These are phyloP conservation scores for Anhinga rufa DNA, from an alignment of 2,113 vertebrate species.

Conservation along the genomic window DNA sequence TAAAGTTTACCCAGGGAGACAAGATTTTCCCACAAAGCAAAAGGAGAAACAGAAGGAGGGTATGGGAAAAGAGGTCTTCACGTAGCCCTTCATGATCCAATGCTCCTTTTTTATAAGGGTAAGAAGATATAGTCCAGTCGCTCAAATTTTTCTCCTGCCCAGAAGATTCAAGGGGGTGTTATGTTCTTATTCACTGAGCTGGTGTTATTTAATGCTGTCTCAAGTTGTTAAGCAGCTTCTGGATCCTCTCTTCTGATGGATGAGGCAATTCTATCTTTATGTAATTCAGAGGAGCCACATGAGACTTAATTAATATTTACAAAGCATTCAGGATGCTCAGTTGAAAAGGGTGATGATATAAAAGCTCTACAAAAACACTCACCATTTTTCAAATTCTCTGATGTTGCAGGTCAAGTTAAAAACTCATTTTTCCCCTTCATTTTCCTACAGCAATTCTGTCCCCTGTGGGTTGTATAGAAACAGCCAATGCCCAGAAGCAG, in stretches of 20 bases:
- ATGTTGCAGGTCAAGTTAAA: conserved; percentile 20
- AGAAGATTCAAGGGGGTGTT: not conserved
- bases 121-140: not conserved
- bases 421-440: not conserved
- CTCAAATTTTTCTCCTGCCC: not conserved
- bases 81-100: not conserved
- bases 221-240: conserved; percentile 19
- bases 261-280: conserved; percentile 33
- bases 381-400: conserved; percentile 20
- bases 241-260: conserved; percentile 19
- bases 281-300: conserved; percentile 40
- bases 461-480: not conserved
- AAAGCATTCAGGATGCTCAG: conserved; percentile 31
- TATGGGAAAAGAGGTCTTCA: not conserved
- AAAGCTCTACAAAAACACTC: not conserved
- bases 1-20: not conserved
- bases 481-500: not conserved
- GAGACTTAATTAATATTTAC: conserved; percentile 57
- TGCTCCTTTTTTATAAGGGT: not conserved
- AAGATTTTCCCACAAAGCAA: not conserved
- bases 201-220: not conserved
- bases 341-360: conserved; percentile 35
- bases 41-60: not conserved
- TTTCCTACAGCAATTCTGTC: conserved; percentile 8
- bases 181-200: not conserved